Evolutionary conservation across 2,113 vertebrate genomes (phyloP), one percentile per base, ranked within the genome.

Genomic region (Halichoeres trimaculatus): DNA sequence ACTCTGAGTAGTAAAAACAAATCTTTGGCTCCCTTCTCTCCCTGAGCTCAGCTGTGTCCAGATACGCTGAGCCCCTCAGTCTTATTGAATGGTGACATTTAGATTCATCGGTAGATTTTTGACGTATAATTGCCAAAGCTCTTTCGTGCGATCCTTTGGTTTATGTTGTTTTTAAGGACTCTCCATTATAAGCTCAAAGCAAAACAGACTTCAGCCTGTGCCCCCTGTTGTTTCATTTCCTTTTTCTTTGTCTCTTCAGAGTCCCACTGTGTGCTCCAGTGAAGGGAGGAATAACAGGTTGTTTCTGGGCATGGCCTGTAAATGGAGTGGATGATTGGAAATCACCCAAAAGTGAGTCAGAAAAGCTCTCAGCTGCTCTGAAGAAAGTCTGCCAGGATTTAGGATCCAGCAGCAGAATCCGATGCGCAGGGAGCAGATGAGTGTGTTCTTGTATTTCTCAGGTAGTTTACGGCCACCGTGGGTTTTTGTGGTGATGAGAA

Each of bases 311-410:
- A 10, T 64, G 51, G 41, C 36, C 70, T 80, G 47, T 68, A 78
- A 78, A 84, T 57, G 6, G 65, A 83, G 66, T 74, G 55, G 58
- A 67, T 73, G 82, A 76, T 81, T 82, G 61, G 56, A 70, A 78
- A 82, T 87, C 66, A 67, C 66, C 76, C 76, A 51, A 78, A 59
- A 85, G 63, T 59, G 62, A 72, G 60, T 38, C 76, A 77, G 82
- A 55, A 55, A 72, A 60, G 47, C 63, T 38, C 55, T 81, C 55
- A 69, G 30, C 70, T 74, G 47, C 38, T 67, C 30, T 19, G 47
- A 81, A 51, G 60, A 51, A 72, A 45, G 70, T 16, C 56, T 68
- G 72, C n/a, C 61, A 69, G 55, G 24, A 56, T 65, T 48, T 56
- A 61, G 26, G 64, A 26, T 57, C 41, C 64, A 65, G 57, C 67